A percentile compares a stretch with the other conserved stretches of the same genome.
Evolutionary conservation across 2,888 invertebrate species (phyloP).

Genomic region (Muscina levida): DNA sequence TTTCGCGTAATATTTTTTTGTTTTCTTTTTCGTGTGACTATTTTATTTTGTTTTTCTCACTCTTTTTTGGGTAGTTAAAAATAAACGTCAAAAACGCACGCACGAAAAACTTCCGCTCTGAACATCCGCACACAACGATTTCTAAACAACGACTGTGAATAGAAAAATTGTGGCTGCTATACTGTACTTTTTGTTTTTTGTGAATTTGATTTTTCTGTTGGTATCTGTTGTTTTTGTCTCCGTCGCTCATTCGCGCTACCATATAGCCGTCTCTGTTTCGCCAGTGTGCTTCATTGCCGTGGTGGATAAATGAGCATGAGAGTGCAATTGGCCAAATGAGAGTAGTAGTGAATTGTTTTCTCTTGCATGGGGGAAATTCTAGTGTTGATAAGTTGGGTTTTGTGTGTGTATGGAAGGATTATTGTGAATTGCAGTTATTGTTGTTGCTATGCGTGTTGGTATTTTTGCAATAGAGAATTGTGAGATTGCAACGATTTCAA

Average conservation of each 20-base stretch:
- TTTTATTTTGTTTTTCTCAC: neutral
- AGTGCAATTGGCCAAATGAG: too few species aligned
- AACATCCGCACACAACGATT: neutral
- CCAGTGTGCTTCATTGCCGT: too few species aligned
- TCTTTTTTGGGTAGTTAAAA: too few species aligned
- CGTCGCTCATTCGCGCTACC: conserved; percentile 17
- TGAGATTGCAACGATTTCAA: too few species aligned
- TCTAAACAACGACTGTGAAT: neutral
- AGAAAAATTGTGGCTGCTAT: conserved; percentile 34
- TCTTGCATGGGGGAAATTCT: too few species aligned
- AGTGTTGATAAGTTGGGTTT: too few species aligned
- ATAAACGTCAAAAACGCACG: neutral
- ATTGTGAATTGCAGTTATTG: neutral
- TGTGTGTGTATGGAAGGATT: neutral
- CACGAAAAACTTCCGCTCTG: neutral
- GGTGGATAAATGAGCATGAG: too few species aligned
- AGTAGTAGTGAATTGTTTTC: too few species aligned
- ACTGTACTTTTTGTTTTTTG: conserved; percentile 55
- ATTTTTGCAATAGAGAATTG: too few species aligned
- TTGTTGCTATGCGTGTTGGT: too few species aligned
- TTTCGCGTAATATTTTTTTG: conserved; percentile 2
- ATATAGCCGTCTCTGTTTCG: too few species aligned
- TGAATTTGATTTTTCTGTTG: conserved; percentile 48
- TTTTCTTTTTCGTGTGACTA: conserved; percentile 4
- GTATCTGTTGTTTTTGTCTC: neutral